Conservation (phyloP, 2,888 invertebrate species). For the Diaprepes abbreviatus region DNA sequence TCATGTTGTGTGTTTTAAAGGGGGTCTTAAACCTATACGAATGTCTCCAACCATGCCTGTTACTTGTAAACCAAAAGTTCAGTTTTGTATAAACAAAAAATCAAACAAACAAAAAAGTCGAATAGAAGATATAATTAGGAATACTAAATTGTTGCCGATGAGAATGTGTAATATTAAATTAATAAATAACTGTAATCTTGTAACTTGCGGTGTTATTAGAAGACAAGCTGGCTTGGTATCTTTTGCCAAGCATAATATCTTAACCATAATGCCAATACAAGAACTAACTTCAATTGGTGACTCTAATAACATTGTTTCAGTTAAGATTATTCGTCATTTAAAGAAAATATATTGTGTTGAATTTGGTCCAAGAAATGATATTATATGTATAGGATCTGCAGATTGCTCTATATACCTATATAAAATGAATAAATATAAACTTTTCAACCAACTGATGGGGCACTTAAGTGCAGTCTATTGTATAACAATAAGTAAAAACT, state of each 20-base stretch:
- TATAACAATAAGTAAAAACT: conserved; percentile 79
- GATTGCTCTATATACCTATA: conserved; percentile 63
- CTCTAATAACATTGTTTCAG: conserved; percentile 53
- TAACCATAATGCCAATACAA: conserved; percentile 60
- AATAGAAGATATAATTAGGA: conserved; percentile 56
- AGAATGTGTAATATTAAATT: conserved; percentile 59
- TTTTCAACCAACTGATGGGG: conserved; percentile 71
- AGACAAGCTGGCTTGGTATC: conserved; percentile 59
- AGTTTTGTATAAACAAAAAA: neutral
- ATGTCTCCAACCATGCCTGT: too few relatives aligned
- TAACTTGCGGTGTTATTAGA: conserved; percentile 62
- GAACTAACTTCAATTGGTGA: conserved; percentile 52
- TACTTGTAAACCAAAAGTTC: too few relatives aligned
- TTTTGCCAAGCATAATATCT: conserved; percentile 61
- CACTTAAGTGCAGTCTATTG: conserved; percentile 94
- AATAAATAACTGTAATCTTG: conserved; percentile 58
- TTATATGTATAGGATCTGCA: conserved; percentile 62
- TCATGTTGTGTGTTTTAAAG: too few relatives aligned
- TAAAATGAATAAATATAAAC: conserved; percentile 57
- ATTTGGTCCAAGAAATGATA: conserved; percentile 56
- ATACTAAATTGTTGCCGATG: conserved; percentile 56
- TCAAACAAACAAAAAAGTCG: conserved; percentile 51
- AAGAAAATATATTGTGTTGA: conserved; percentile 60
- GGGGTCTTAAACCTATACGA: too few relatives aligned
- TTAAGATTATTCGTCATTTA: conserved; percentile 59